phyloP scores from a whole-genome alignment of 2,113 vertebrate genomes.

The Ancistrus triradiatus region DNA sequence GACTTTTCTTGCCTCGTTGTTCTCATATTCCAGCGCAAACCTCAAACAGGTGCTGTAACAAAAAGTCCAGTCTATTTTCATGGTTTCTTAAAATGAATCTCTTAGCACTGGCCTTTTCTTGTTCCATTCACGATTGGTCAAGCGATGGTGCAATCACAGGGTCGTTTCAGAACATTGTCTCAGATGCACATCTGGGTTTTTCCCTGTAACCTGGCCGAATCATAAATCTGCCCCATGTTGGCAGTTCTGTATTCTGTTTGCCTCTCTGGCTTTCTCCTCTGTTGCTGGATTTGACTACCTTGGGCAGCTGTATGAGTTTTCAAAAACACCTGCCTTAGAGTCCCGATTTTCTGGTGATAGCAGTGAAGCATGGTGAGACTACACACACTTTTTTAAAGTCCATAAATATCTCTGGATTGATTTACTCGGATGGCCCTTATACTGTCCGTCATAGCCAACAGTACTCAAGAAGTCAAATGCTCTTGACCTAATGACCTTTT shows the following conservation, averaged over 20 bases:
- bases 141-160: slow-evolving; percentile 1
- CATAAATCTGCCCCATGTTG: slow-evolving; percentile 12
- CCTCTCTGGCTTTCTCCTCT: not conserved
- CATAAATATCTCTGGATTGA: not conserved
- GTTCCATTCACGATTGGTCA: slow-evolving; percentile 15
- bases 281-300: slow-evolving; percentile 2
- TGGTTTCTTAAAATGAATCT: slow-evolving; percentile 16
- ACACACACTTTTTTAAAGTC: not conserved
- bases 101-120: too few species aligned
- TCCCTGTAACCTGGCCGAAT: not conserved
- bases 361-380: not conserved
- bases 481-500: too few species aligned
- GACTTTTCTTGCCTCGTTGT: slow-evolving; percentile 11
- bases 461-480: too few species aligned
- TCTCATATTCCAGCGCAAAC: slow-evolving; percentile 34
- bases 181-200: slow-evolving; percentile 7
- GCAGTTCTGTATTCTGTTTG: not conserved
- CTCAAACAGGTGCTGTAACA: slow-evolving; percentile 41
- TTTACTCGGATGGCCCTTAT: too few species aligned
- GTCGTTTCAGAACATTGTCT: not conserved
- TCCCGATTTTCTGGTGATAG: not conserved
- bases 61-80: slow-evolving; percentile 24
- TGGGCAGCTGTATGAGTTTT: slow-evolving; percentile 2
- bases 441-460: not conserved
- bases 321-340: slow-evolving; percentile 20